Percentiles rank a stretch among this genome's conserved stretches.
Conservation (phyloP, 2,113 vertebrate species). For the Murina feae region DNA sequence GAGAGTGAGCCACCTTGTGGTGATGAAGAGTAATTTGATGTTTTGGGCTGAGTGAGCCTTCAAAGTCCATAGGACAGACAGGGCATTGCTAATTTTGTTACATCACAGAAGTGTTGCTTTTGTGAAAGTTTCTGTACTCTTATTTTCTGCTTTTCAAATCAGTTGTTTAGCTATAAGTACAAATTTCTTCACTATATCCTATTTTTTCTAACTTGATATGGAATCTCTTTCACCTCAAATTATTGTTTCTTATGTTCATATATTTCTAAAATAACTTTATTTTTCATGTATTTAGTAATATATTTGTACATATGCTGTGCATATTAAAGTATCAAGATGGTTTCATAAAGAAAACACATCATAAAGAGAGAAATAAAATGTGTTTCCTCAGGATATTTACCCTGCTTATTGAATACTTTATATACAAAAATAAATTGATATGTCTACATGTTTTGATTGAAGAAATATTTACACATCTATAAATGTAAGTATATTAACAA, state of each 20-base stretch:
- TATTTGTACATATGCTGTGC: neutral
- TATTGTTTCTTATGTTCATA: neutral
- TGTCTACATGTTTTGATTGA: neutral
- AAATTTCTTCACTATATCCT: neutral
- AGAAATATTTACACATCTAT: neutral
- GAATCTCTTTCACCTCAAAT: neutral
- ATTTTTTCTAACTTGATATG: neutral
- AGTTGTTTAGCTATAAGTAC: neutral
- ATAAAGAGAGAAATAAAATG: neutral
- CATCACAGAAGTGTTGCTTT: neutral
- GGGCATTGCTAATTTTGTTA: neutral
- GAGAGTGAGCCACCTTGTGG: conserved; percentile 79
- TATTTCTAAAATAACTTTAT: neutral
- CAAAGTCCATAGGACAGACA: neutral
- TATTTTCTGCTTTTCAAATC: neutral
- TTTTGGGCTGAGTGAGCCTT: neutral
- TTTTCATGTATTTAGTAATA: neutral
- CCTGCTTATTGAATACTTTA: neutral
- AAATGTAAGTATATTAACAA: neutral
- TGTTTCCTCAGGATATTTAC: neutral
- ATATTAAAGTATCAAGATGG: neutral
- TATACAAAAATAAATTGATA: neutral
- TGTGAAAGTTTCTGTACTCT: neutral
- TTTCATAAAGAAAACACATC: neutral
- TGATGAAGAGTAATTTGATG: conserved; percentile 24